Evolutionary conservation across 53 echinoderm and acorn worm species (phyloP).

Genomic region (Temnopleurus reevesii): DNA sequence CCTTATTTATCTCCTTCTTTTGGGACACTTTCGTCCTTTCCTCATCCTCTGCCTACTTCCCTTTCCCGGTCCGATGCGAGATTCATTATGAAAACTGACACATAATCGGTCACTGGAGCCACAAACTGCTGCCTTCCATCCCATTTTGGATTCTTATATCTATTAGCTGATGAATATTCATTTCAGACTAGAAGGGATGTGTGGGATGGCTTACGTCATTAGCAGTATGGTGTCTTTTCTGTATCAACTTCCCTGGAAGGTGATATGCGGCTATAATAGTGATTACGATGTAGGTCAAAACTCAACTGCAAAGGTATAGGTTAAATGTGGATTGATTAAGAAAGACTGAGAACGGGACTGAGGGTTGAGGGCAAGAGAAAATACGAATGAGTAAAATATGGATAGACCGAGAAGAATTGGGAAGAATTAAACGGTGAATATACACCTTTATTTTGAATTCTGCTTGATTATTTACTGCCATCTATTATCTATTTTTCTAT

Average conservation of each 20-base stretch:
- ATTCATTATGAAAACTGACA: conserved; percentile 8
- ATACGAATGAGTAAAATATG: too few relatives aligned
- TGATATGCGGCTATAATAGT: background rate
- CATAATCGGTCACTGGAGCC: background rate
- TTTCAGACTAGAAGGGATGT: background rate
- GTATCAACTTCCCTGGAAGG: background rate
- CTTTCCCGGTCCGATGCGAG: background rate
- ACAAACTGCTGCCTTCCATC: background rate
- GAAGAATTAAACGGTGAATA: too few relatives aligned
- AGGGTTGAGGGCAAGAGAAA: too few relatives aligned
- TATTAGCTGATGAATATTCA: conserved; percentile 1
- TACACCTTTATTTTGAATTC: too few relatives aligned
- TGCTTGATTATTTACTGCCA: too few relatives aligned
- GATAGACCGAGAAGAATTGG: too few relatives aligned
- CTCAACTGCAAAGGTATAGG: background rate
- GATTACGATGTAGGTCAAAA: background rate
- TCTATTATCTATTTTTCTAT: too few relatives aligned
- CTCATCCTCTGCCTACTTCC: background rate
- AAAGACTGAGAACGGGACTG: too few relatives aligned
- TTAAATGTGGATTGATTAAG: too few relatives aligned
- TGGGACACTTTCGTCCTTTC: too few relatives aligned
- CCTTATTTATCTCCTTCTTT: too few relatives aligned
- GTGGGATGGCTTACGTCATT: background rate
- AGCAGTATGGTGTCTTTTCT: background rate
- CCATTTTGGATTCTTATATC: background rate